Percentiles rank a stretch among this genome's conserved stretches.
phyloP scores from a whole-genome alignment of 2,797 vertebrate species.

The Sphenopsis melanotis region DNA sequence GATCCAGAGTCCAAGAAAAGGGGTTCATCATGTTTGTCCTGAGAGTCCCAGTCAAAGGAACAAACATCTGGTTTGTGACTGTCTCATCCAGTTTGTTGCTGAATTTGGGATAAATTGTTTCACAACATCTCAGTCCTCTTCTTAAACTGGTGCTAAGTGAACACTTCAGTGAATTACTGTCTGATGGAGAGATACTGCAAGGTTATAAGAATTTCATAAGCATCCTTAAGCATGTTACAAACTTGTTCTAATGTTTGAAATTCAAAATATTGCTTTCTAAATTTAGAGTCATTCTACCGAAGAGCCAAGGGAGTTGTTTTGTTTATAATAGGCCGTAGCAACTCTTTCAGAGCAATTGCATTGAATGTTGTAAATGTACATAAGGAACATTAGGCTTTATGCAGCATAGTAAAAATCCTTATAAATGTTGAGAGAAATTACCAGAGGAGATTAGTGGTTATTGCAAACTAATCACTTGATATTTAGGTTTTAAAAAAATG shows the following conservation, averaged over 20 bases:
- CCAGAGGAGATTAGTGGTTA: background rate
- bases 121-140: background rate
- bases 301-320: background rate
- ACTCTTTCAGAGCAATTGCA: background rate
- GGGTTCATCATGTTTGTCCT: background rate
- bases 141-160: background rate
- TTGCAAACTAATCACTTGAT: background rate
- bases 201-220: background rate
- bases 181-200: background rate
- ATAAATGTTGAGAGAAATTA: background rate
- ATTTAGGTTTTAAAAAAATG: background rate
- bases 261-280: background rate
- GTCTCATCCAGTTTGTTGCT: background rate
- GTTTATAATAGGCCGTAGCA: background rate
- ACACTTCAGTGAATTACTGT: background rate
- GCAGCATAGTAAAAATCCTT: background rate
- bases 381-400: slow-evolving; percentile 30
- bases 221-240: background rate
- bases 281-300: background rate
- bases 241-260: background rate
- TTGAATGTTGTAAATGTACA: background rate
- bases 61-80: background rate
- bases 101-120: background rate
- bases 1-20: background rate
- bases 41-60: background rate